These are phyloP conservation scores for Ceratina calcarata DNA, from an alignment of 1,140 invertebrate species.

Conservation along the genomic window DNA sequence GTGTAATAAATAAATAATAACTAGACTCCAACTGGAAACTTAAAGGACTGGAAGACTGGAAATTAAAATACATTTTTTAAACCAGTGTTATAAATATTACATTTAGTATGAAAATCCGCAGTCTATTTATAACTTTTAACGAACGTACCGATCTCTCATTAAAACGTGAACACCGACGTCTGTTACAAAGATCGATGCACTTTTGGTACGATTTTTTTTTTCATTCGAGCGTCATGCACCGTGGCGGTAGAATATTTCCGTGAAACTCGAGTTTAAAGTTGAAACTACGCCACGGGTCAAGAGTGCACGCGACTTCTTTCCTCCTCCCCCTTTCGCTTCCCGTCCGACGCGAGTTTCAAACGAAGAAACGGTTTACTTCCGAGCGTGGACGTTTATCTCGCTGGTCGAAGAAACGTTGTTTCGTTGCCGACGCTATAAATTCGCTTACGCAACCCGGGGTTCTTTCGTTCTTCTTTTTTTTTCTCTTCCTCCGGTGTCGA, in stretches of 20 bases:
- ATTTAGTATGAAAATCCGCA: neutral
- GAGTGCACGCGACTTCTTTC: slow-evolving; percentile 1
- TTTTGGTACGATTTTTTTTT: too few species aligned
- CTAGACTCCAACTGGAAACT: too few species aligned
- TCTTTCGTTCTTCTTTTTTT: neutral
- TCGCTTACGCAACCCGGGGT: neutral
- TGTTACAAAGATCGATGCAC: too few species aligned
- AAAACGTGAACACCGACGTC: neutral
- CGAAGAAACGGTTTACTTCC: neutral
- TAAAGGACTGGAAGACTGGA: too few species aligned
- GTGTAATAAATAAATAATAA: too few species aligned
- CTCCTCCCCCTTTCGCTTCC: too few species aligned
- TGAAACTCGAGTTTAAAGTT: slow-evolving; percentile 11
- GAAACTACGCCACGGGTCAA: slow-evolving; percentile 21
- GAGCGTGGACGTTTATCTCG: too few species aligned
- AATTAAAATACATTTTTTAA: neutral
- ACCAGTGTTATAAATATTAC: neutral
- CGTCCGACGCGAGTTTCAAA: neutral
- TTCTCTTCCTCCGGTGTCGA: neutral
- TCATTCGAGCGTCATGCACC: too few species aligned
- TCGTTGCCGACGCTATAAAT: neutral
- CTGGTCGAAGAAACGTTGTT: neutral
- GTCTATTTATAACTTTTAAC: neutral
- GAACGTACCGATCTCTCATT: neutral
- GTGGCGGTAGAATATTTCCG: neutral